A percentile compares a stretch with the other conserved stretches of the same genome.
phyloP scores from a whole-genome alignment of 2,888 invertebrate genomes.

The Euclidia mi region DNA sequence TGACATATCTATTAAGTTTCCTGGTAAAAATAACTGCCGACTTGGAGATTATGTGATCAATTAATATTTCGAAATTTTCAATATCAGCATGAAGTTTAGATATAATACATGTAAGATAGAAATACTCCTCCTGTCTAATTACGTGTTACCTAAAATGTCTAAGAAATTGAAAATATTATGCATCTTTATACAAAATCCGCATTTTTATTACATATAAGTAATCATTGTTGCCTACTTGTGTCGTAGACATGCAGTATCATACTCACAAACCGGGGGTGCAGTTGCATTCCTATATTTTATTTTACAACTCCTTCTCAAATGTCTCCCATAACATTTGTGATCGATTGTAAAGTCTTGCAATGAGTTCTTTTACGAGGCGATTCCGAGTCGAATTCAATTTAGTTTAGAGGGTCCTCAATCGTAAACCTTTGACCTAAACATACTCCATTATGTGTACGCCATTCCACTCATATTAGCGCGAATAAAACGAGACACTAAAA shows the following conservation, averaged over 20 bases:
- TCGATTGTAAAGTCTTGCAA: constrained; percentile 74
- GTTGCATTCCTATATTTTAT: constrained; percentile 54
- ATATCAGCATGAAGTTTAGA: too few relatives aligned
- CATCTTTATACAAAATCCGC: too few relatives aligned
- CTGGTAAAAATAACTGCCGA: too few relatives aligned
- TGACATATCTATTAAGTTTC: too few relatives aligned
- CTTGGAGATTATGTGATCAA: too few relatives aligned
- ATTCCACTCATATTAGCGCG: constrained; percentile 63
- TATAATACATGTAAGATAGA: too few relatives aligned
- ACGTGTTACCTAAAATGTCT: too few relatives aligned
- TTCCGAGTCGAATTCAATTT: constrained; percentile 86
- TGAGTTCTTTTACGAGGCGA: constrained; percentile 82
- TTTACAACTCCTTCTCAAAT: constrained; percentile 56
- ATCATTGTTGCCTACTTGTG: constrained; percentile 1
- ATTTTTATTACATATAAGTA: too few relatives aligned
- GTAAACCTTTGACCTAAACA: constrained; percentile 84
- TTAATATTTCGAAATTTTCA: too few relatives aligned
- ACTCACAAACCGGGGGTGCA: constrained; percentile 35
- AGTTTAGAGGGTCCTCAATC: constrained; percentile 75
- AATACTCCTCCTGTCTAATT: too few relatives aligned
- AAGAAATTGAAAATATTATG: too few relatives aligned
- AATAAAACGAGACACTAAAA: constrained; percentile 62
- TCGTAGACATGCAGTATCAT: constrained; percentile 20
- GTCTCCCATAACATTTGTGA: constrained; percentile 65
- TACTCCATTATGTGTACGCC: constrained; percentile 62